Evolutionary conservation across 2,888 invertebrate species (phyloP).

Genomic region (Sesamia inferens): DNA sequence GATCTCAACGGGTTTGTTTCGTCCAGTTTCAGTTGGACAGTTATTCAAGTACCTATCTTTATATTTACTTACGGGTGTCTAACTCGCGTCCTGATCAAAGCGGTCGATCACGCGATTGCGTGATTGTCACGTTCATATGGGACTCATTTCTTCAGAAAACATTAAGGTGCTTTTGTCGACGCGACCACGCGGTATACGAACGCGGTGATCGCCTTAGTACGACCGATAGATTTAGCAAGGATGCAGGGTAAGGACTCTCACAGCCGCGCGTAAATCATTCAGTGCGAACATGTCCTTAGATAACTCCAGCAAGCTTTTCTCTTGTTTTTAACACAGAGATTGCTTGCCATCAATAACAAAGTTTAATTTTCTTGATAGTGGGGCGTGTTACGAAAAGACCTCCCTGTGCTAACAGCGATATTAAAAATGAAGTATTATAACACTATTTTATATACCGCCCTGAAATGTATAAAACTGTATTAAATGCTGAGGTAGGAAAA

Average conservation of each 20-base stretch:
- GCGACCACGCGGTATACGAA: not conserved
- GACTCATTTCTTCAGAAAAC: not conserved
- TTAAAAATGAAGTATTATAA: slow-evolving; percentile 29
- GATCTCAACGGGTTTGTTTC: not conserved
- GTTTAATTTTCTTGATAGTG: slow-evolving; percentile 32
- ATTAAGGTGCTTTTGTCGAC: not conserved
- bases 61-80: not conserved
- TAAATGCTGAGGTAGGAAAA: not conserved
- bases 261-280: not conserved
- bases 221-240: not conserved
- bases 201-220: too few relatives aligned
- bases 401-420: slow-evolving; percentile 19
- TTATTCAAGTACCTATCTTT: not conserved
- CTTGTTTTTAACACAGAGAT: slow-evolving; percentile 16
- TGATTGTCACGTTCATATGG: not conserved
- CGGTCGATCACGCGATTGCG: not conserved
- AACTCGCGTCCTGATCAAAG: not conserved
- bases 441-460: not conserved
- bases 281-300: not conserved
- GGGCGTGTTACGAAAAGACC: slow-evolving; percentile 8
- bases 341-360: slow-evolving; percentile 43
- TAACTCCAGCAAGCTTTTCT: not conserved
- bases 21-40: not conserved
- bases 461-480: not conserved
- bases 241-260: not conserved